Base-by-base conservation (phyloP, 2,797 vertebrate genomes). In the Girardinus metallicus region DNA sequence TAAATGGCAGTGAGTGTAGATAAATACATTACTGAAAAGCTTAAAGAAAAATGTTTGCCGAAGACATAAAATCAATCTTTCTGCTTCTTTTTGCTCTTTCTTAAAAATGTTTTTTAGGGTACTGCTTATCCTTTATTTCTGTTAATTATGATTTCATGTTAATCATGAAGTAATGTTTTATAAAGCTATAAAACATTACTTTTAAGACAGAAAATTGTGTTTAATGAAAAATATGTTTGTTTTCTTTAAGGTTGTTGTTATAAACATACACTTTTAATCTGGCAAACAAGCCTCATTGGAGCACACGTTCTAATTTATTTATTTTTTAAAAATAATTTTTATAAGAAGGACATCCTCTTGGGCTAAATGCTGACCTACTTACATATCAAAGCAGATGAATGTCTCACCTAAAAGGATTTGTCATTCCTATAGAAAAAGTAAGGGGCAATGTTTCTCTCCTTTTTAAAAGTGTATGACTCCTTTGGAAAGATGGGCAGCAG, bases 401-500 rank as follows among this genome's bases (percentile, higher is more conserved):
- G 34, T 36, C 34, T 64, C 15, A 21, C 31, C 34, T 1, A 64
- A 64, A 64, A 64, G 5, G 31, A 21, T 21, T 36, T 36, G 2
- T 16, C 16, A 18, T 34, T 64, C 8, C 21, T 36, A 21, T 60
- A 29, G 29, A 60, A 31, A 64, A 64, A 21, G 15, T 64, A 1
- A 62, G 10, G 4, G 3, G 1, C 8, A 11, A 10, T 41, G 29
- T 46, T 75, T 60, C 4, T 7, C 46, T 66, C n/a, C 23, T 1
- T 26, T 31, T 46, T 82, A 80, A 68, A 87, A 97, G 97, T 97
- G 97, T 97, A 96, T 53, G 97, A 97, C 90, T 93, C 97, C 0
- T 92, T 95, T 53, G 97, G 97, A 75, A 97, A 97, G 90, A 89
- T 95, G 75, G 96, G 96, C 4, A 97, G 97, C 85, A 95, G 95